phyloP scores from a whole-genome alignment of 2,797 vertebrate species.

The Sibirionetta formosa region DNA sequence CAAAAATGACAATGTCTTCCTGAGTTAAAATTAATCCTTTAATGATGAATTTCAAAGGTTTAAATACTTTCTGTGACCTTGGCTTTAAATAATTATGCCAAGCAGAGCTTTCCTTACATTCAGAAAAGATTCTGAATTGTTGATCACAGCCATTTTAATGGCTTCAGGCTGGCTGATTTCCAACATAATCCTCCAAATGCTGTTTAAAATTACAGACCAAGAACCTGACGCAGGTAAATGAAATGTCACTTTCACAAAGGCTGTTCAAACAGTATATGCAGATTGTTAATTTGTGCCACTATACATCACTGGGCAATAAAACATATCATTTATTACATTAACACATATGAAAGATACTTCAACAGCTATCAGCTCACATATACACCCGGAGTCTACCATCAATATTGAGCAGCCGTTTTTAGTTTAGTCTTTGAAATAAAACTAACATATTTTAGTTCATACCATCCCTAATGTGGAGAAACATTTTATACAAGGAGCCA shows the following conservation, averaged over 20 bases:
- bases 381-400: background rate
- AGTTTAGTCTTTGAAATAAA: conserved; percentile 22
- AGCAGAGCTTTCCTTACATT: conserved; percentile 81
- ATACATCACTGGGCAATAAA: conserved; percentile 54
- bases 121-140: conserved; percentile 84
- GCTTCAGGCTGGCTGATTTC: conserved; percentile 82
- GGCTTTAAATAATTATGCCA: conserved; percentile 85
- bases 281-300: conserved; percentile 56
- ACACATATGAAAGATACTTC: conserved; percentile 33
- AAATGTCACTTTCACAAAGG: conserved; percentile 78
- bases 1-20: conserved; percentile 84
- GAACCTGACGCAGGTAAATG: conserved; percentile 77
- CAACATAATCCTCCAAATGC: conserved; percentile 78
- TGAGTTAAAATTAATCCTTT: conserved; percentile 87
- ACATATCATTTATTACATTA: conserved; percentile 34
- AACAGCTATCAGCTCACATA: conserved; percentile 59
- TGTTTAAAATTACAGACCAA: conserved; percentile 78
- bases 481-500: background rate
- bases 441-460: background rate
- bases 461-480: background rate
- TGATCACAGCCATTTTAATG: conserved; percentile 83
- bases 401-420: background rate
- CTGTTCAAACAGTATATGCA: conserved; percentile 42
- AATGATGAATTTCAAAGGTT: conserved; percentile 87
- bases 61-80: conserved; percentile 84